Percentiles rank a stretch among this genome's conserved stretches.
Evolutionary conservation across 64 coral and sea anemone genomes (phyloP).

Genomic region (Catalaphyllia jardinei): DNA sequence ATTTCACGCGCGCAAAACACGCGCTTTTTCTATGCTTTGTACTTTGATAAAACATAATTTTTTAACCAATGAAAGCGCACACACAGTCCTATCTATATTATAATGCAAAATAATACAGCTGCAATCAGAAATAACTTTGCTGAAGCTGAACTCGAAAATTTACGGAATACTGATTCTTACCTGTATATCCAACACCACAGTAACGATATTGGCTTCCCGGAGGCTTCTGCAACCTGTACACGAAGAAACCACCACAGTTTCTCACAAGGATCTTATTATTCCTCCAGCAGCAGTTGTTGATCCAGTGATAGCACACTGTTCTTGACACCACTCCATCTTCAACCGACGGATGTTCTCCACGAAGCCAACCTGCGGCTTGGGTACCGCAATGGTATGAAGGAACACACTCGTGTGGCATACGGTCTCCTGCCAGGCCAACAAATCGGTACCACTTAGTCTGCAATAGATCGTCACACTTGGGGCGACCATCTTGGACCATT

Average conservation of each 20-base stretch:
- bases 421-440: neutral
- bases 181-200: neutral
- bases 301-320: neutral
- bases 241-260: neutral
- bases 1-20: no score
- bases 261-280: neutral
- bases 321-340: neutral
- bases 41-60: no score
- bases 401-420: neutral
- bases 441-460: neutral
- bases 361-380: neutral
- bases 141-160: no score
- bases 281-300: neutral
- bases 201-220: neutral
- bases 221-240: neutral
- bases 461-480: no score
- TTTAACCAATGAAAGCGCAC: no score
- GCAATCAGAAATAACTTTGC: no score
- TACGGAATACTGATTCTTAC: no score
- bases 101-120: no score
- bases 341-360: neutral
- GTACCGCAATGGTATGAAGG: neutral
- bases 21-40: no score
- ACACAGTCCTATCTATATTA: no score
- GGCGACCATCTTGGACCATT: no score